These are phyloP conservation scores for Catocala nupta DNA, from an alignment of 2,888 invertebrate species.

Conservation along the genomic window DNA sequence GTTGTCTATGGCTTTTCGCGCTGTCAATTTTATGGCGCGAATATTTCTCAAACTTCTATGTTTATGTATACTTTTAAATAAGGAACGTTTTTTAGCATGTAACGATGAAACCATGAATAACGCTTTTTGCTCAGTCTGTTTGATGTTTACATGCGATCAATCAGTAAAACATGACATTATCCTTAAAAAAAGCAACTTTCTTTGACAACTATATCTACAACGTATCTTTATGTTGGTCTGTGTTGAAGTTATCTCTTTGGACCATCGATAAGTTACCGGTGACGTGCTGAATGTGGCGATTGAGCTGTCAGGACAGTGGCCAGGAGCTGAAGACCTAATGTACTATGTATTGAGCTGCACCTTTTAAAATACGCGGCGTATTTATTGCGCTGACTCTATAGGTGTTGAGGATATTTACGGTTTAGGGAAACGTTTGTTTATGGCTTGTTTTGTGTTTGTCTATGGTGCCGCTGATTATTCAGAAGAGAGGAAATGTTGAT, in stretches of 20 bases:
- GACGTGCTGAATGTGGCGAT: slow-evolving; percentile 61
- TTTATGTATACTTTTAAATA: background rate
- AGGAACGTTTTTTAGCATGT: background rate
- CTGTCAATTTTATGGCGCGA: background rate
- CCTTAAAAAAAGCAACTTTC: slow-evolving; percentile 18
- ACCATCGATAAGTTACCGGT: slow-evolving; percentile 52
- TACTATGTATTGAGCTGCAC: slow-evolving; percentile 53
- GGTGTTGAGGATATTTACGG: slow-evolving; percentile 49
- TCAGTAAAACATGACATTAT: background rate
- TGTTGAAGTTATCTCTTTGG: slow-evolving; percentile 39
- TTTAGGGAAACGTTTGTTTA: slow-evolving; percentile 32
- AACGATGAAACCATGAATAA: background rate
- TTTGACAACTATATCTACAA: slow-evolving; percentile 35
- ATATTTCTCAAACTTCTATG: background rate
- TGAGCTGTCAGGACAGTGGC: slow-evolving; percentile 53
- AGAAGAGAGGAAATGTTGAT: background rate
- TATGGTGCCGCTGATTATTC: slow-evolving; percentile 17
- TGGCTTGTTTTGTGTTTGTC: slow-evolving; percentile 36
- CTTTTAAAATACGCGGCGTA: slow-evolving; percentile 53
- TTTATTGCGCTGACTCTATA: slow-evolving; percentile 44
- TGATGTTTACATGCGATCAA: background rate
- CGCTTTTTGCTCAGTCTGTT: background rate
- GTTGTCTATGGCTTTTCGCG: slow-evolving; percentile 7
- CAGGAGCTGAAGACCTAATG: slow-evolving; percentile 49
- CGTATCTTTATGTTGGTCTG: slow-evolving; percentile 42